Evolutionary conservation across 2,888 invertebrate species (phyloP).

Genomic region (Drosophila phalerata): DNA sequence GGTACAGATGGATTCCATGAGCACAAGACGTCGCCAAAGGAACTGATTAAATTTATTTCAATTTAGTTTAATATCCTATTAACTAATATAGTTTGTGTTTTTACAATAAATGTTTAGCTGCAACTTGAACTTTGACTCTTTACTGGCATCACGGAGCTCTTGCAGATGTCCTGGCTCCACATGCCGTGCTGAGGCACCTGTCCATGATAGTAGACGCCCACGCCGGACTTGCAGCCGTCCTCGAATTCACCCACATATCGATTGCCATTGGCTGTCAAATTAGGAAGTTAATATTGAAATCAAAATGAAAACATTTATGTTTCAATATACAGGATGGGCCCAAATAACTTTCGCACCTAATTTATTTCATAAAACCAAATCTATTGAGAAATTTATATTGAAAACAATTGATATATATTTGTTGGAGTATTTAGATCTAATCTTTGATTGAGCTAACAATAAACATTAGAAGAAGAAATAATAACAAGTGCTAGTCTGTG

Average conservation of each 20-base stretch:
- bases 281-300: not conserved
- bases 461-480: too few species aligned
- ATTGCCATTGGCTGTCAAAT: conserved; percentile 80
- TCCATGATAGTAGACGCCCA: conserved; percentile 82
- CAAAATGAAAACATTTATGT: not conserved
- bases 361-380: too few species aligned
- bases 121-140: not conserved
- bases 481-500: too few species aligned
- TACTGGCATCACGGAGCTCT: conserved; percentile 68
- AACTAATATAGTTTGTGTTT: not conserved
- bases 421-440: too few species aligned
- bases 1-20: conserved; percentile 6
- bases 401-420: too few species aligned
- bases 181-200: conserved; percentile 81
- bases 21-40: conserved; percentile 47
- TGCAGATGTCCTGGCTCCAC: conserved; percentile 81
- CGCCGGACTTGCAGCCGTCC: conserved; percentile 81
- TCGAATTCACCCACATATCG: conserved; percentile 84
- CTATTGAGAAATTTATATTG: too few species aligned
- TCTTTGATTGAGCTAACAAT: too few species aligned
- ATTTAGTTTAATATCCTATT: not conserved
- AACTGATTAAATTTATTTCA: conserved; percentile 47
- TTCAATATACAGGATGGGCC: not conserved
- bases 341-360: too few species aligned
- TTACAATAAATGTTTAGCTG: conserved; percentile 4